phyloP scores from a whole-genome alignment of 2,113 vertebrate species.

The Terrapene triunguis region DNA sequence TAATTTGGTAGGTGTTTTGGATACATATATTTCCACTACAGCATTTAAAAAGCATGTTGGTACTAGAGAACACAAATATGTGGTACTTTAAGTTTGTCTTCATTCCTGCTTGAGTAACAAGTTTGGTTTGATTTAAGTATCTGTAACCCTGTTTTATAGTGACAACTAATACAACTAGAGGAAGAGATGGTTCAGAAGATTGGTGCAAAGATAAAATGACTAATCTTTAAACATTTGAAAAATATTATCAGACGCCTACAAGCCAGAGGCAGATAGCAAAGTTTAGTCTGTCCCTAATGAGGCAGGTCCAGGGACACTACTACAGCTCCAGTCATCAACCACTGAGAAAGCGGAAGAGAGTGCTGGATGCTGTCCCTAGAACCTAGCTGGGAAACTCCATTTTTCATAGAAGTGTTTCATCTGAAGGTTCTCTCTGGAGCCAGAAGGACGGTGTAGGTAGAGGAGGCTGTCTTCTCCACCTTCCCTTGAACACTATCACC shows the following conservation, averaged over 20 bases:
- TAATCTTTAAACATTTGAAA: not conserved
- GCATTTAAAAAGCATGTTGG: not conserved
- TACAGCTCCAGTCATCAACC: not conserved
- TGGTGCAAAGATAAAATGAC: accelerated
- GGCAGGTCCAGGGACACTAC: not conserved
- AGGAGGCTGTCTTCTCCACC: not conserved
- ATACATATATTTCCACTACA: not conserved
- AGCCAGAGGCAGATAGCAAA: not conserved
- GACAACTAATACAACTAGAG: not conserved
- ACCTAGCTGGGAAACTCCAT: not conserved
- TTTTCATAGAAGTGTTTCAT: not conserved
- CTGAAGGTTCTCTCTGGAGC: not conserved
- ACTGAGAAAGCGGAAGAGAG: not conserved
- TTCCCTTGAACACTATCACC: not conserved
- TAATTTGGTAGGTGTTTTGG: not conserved
- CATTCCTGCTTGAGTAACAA: not conserved
- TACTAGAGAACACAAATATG: not conserved
- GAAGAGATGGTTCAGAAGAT: not conserved
- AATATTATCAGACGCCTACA: not conserved
- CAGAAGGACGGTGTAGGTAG: not conserved
- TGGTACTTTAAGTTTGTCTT: not conserved
- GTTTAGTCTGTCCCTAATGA: not conserved
- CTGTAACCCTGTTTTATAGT: not conserved
- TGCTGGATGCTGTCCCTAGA: not conserved
- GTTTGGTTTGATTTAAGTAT: not conserved